phyloP scores from a whole-genome alignment of 2,888 invertebrate genomes.

The Dryocosmus kuriphilus region DNA sequence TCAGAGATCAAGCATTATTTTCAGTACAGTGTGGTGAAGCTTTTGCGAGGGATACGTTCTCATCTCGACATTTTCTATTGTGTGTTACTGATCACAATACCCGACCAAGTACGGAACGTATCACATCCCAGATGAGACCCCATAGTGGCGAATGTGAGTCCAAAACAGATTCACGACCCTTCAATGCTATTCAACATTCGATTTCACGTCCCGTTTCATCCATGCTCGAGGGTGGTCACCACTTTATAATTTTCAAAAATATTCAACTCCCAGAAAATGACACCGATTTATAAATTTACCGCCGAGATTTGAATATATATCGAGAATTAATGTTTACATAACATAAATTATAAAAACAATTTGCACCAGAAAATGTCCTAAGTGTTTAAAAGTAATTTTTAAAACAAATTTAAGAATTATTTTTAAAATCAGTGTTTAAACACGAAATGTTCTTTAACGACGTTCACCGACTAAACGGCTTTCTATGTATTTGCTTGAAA shows the following conservation, averaged over 20 bases:
- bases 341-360: not conserved
- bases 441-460: too few species aligned
- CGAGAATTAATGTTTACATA: not conserved
- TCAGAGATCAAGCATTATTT: not conserved
- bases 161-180: conserved; percentile 11
- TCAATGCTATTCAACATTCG: not conserved
- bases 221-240: not conserved
- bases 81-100: conserved; percentile 3
- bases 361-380: too few species aligned
- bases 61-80: not conserved
- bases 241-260: not conserved
- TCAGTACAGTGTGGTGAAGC: not conserved
- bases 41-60: conserved; percentile 11
- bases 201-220: not conserved
- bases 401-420: not conserved
- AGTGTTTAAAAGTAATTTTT: too few species aligned
- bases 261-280: not conserved
- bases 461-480: too few species aligned
- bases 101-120: not conserved
- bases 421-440: too few species aligned
- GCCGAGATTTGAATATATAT: not conserved
- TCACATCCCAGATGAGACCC: not conserved
- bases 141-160: conserved; percentile 2
- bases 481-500: too few species aligned
- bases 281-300: not conserved